Base-by-base conservation (phyloP, 2,113 vertebrate species). In the Chaetodon trifascialis region DNA sequence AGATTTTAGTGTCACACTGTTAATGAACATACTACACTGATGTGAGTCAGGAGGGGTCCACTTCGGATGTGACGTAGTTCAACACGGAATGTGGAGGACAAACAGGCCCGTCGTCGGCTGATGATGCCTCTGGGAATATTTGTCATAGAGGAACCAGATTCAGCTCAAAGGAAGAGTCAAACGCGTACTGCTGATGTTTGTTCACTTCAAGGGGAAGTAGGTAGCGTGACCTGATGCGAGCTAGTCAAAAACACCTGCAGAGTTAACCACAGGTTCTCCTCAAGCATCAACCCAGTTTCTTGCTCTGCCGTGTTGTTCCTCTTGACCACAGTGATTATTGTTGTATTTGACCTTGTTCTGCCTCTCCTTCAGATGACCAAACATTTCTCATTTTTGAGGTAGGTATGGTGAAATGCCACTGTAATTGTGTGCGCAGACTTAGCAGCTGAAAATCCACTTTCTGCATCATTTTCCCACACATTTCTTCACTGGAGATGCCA, bases 51-150 rank as follows among this genome's bases (percentile, higher is more conserved):
- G 12, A 55, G 38, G 12, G 9, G 42, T 49, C 10, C 21, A 15
- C 51, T 74, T 55, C 8, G 21, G 30, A 69, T 64, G 15, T 34
- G 51, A 65, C 10, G 46, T 16, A 46, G 23, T 44, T 56, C n/a
- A 23, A 19, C 9, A 14, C 30, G 62, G 54, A 67, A 60, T 81
- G 71, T 54, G 63, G 54, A 81, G 17, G 60, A 65, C 49, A 65
- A 65, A 55, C n/a, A 55, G 47, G 23, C 52, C 9, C 1, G 30
- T 62, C 4, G 10, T 23, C 44, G 2, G 17, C 25, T 44, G 7
- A 68, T 69, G 70, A 74, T n/a, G 40, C 49, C 47, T 54, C 7
- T 14, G 64, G 47, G 46, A 69, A 54, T 62, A 51, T 74, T 63
- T 60, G 47, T 21, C 69, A 23, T 11, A 44, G 42, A 70, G 47